Evolutionary conservation across 2,797 vertebrate species (phyloP).

Genomic region (Acridotheres tristis): DNA sequence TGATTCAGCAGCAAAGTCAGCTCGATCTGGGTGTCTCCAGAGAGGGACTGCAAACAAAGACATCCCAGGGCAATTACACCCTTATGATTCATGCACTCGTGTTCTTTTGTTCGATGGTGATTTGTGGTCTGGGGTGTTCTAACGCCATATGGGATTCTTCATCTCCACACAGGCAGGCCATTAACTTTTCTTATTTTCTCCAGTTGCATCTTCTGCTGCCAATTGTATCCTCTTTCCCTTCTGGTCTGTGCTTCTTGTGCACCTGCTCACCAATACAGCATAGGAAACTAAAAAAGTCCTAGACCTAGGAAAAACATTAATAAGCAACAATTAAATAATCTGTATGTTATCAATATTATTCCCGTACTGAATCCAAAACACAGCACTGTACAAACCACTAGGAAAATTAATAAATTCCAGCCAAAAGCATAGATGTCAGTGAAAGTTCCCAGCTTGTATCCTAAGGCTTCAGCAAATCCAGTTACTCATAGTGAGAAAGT

Average conservation of each 20-base stretch:
- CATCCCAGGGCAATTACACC: not conserved
- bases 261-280: not conserved
- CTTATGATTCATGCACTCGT: not conserved
- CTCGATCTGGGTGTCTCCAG: not conserved
- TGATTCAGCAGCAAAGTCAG: not conserved
- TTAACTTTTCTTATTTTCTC: not conserved
- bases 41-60: not conserved
- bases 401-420: not conserved
- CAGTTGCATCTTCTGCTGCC: not conserved
- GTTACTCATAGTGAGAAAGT: not conserved
- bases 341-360: not conserved
- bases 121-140: not conserved
- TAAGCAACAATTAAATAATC: not conserved
- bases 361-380: not conserved
- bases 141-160: not conserved
- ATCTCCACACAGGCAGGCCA: not conserved
- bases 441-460: not conserved
- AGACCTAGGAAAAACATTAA: not conserved
- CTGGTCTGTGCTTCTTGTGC: not conserved
- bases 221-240: not conserved
- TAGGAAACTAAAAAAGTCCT: not conserved
- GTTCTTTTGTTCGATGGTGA: not conserved
- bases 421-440: not conserved
- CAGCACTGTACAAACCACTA: not conserved
- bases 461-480: not conserved